A percentile compares a stretch with the other conserved stretches of the same genome.
Evolutionary conservation across 2,888 invertebrate genomes (phyloP).

Genomic region (Seira ritae): DNA sequence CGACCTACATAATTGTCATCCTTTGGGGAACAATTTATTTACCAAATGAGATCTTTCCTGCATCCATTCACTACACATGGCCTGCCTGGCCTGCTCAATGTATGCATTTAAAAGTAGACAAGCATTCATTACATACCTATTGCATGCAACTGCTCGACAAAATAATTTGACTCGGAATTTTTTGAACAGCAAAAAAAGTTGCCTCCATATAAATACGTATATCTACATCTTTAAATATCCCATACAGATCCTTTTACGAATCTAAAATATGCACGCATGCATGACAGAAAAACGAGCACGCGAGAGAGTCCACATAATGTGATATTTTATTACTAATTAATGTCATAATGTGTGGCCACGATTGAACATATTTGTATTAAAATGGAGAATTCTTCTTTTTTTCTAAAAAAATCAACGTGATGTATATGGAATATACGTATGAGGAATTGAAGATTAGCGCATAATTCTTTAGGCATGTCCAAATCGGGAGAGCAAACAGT

Average conservation of each 20-base stretch:
- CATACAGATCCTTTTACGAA: neutral
- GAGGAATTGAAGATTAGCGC: neutral
- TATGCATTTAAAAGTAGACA: too few relatives aligned
- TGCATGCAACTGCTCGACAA: too few relatives aligned
- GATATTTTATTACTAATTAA: neutral
- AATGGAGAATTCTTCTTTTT: neutral
- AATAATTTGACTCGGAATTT: too few relatives aligned
- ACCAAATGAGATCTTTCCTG: neutral
- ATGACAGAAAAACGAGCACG: neutral
- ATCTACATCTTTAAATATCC: neutral
- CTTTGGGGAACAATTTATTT: constrained; percentile 5
- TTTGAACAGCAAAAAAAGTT: too few relatives aligned
- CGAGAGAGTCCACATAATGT: too few relatives aligned
- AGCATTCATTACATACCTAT: too few relatives aligned
- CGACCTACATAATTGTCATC: constrained; percentile 37
- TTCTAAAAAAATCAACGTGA: too few relatives aligned
- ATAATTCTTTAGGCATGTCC: neutral
- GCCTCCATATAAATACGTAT: neutral
- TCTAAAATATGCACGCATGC: too few relatives aligned
- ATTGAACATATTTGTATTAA: neutral
- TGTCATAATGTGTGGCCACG: neutral
- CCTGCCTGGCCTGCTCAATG: too few relatives aligned
- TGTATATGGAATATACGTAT: neutral
- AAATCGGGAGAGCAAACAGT: constrained; percentile 1
- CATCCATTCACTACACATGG: too few relatives aligned